Evolutionary conservation across 2,113 vertebrate genomes (phyloP), one percentile per base, ranked within the genome.

Genomic region (Beaufortia kweichowensis): DNA sequence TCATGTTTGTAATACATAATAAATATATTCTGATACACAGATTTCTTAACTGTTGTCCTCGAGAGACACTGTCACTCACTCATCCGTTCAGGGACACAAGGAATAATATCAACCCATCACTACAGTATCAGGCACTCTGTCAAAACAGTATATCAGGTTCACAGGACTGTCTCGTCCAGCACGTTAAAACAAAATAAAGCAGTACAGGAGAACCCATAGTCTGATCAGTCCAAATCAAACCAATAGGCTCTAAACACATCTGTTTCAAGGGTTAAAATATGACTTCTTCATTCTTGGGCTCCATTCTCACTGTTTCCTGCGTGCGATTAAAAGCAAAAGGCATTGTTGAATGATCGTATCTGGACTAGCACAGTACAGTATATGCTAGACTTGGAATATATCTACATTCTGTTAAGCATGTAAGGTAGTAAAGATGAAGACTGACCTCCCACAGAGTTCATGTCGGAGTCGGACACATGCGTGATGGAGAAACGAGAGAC

Each of bases 401-500:
- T n/a, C n/a, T n/a, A n/a, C n/a, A n/a, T n/a, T n/a, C n/a, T n/a
- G n/a, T n/a, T n/a, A n/a, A n/a, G n/a, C n/a, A n/a, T n/a, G n/a
- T n/a, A n/a, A n/a, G n/a, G n/a, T n/a, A n/a, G n/a, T n/a, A n/a
- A n/a, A n/a, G n/a, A n/a, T n/a, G 7, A 46, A 24, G 26, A 77
- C 89, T 73, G 82, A 97, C 96, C 95, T 95, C 90, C 90, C 84
- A 84, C 76, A 46, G 92, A 84, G 70, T 88, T 86, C 33, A 91
- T 75, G 50, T 95, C 93, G 0, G 92, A 83, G 88, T 98, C 95
- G 0, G 93, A 94, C 84, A 99, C 95, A 0, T 99, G 95, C 29
- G 96, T 97, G 87, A 98, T 98, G 73, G 96, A 98, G 90, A 99
- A 99, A 64, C 96, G 93, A 55, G 96, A 98, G 21, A 92, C 91